Evolutionary conservation across 2,113 vertebrate species (phyloP), one percentile per base, ranked within the genome.

Genomic region (Etia nguti): DNA sequence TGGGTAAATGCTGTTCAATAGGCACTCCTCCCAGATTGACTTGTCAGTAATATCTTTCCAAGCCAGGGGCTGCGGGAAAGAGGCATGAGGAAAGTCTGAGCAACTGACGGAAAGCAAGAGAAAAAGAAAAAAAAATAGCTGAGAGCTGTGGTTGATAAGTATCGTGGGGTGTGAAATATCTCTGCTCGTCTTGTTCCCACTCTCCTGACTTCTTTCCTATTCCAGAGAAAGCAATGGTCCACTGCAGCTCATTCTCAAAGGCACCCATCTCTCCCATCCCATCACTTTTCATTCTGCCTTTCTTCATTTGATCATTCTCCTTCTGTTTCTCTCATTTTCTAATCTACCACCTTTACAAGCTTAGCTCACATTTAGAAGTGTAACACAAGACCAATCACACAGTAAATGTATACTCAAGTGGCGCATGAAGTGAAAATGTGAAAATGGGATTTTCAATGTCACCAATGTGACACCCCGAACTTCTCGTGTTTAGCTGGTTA

Each of bases 1-100:
- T 84, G 88, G 92, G 90, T 93, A 92, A 95, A 94, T 88, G 91
- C 90, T 88, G 87, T 89, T 95, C 90, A 88, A 90, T 90, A 92
- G 92, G 90, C 87, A 83, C 80, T 84, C 89, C 77, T 94, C 89
- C 75, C 89, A 90, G 87, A 94, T 91, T 86, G 94, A 95, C 95
- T 96, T 85, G 83, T 89, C 89, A 93, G 89, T 91, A 90, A 92
- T 91, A 90, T 82, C 81, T 87, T 86, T 92, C 87, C 82, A 89
- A 89, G 70, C 81, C 84, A 84, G 83, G 43, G 22, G 70, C 84
- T 86, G n/a, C 43, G 73, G 57, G 31, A 82, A 86, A 75, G 46
- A 79, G n/a, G 60, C 26, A 85, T 6, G 82, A 68, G 84, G 38
- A 65, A 91, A 86, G 87, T 34, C 52, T 79, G 80, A 85, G 79